Evolutionary conservation across 2,797 vertebrate species (phyloP).

Genomic region (Rhinichthys osculus): DNA sequence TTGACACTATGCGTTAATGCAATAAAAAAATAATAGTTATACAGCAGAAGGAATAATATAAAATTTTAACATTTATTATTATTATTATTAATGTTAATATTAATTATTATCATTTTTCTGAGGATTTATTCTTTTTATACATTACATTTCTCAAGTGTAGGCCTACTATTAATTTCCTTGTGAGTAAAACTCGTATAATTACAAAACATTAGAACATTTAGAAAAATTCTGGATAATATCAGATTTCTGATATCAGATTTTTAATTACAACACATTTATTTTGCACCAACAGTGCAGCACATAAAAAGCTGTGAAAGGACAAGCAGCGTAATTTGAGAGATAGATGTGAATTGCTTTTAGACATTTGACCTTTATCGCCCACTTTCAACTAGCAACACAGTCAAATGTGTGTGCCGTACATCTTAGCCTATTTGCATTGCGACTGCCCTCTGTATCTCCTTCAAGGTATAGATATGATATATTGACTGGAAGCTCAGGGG

Average conservation of each 20-base stretch:
- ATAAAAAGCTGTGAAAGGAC: background rate
- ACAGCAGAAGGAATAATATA: background rate
- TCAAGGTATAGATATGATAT: conserved; percentile 79
- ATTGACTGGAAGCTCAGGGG: conserved; percentile 77
- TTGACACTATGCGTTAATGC: background rate
- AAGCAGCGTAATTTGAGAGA: conserved; percentile 25
- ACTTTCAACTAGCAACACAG: conserved; percentile 57
- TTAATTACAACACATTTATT: conserved; percentile 24
- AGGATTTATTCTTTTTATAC: background rate
- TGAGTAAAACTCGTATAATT: background rate
- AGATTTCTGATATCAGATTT: background rate
- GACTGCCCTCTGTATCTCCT: conserved; percentile 75
- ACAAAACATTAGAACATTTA: background rate
- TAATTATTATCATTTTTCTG: background rate
- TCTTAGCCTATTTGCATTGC: conserved; percentile 73
- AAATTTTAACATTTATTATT: background rate
- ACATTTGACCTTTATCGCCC: conserved; percentile 49
- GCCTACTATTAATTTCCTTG: background rate
- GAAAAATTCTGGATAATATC: background rate
- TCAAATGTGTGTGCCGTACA: conserved; percentile 69
- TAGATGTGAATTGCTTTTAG: conserved; percentile 42
- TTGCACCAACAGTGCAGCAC: background rate
- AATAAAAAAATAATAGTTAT: background rate
- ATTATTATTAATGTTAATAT: background rate
- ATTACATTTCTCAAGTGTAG: conserved; percentile 2